Percentiles rank a stretch among this genome's conserved stretches.
Evolutionary conservation across 2,113 vertebrate genomes (phyloP).

Genomic region (Sphaerodactylus townsendi): DNA sequence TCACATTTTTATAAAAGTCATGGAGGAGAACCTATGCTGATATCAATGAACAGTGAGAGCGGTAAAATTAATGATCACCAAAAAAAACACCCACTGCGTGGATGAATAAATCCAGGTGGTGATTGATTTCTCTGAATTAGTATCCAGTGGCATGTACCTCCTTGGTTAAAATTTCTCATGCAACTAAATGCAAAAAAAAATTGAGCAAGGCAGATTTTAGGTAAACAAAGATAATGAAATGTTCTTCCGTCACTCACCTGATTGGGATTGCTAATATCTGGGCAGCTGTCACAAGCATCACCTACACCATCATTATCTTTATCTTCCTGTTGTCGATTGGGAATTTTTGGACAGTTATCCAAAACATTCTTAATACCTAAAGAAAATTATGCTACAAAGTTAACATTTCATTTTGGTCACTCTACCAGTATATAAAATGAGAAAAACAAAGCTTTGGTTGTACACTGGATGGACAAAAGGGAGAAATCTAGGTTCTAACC

Average conservation of each 20-base stretch:
- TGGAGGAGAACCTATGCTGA: no score
- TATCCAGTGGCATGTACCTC: no score
- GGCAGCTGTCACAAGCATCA: conserved; percentile 95
- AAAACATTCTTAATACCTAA: conserved; percentile 90
- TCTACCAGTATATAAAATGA: background rate
- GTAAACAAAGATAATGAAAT: no score
- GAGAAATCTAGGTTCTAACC: background rate
- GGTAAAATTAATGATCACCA: no score
- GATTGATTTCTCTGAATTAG: no score
- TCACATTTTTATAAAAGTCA: no score
- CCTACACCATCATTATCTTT: conserved; percentile 91
- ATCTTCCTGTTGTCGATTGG: conserved; percentile 88
- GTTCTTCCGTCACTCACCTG: conserved; percentile 79
- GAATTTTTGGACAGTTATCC: conserved; percentile 90
- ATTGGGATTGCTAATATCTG: conserved; percentile 89
- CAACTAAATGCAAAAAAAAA: no score
- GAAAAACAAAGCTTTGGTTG: background rate
- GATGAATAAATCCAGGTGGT: no score
- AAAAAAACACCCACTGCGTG: no score
- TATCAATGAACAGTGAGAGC: no score
- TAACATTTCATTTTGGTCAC: background rate
- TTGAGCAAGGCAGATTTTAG: no score
- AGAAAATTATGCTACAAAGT: conserved; percentile 11
- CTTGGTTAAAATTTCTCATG: no score
- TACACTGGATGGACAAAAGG: background rate